Base-by-base conservation (phyloP, 1,140 invertebrate genomes). In the Drosophila nikananu region DNA sequence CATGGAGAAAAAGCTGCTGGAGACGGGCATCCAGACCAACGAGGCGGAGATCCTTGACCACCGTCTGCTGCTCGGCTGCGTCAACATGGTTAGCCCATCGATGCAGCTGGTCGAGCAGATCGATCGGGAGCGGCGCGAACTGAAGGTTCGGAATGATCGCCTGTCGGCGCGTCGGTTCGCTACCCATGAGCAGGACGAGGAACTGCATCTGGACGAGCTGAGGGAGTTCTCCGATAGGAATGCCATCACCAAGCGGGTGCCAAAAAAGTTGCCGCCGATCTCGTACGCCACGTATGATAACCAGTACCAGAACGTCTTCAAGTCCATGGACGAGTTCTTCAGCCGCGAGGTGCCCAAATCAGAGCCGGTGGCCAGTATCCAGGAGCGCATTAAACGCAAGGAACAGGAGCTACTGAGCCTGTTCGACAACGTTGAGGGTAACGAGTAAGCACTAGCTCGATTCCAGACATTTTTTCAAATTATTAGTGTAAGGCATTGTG, bases 251-350 rank as follows among this genome's bases (percentile, higher is more conserved):
- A 80, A 71, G 58, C 80, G 84, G 13, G n/a, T 23, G 7, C 72
- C 78, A 0, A 90, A 84, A 15, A 89, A 89, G 30, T 49, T 71
- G 0, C 44, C 68, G 0, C 6, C 76, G 9, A 39, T 64, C 3
- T 25, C 55, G 2, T 76, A 73, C 23, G 41, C 59, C 15, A 59
- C 15, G 3, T 81, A 62, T 30, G 76, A 81, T 5, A 66, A 76
- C 25, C 71, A 77, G 44, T 68, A 65, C 46, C 63, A 65, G 46
- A 89, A 76, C 30, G 71, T 91, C 5, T 86, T 92, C 30, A 77
- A 77, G 46, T 83, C 82, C 4, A 92, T 92, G 91, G 91, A 92
- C 48, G 86, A 92, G 58, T 80, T 91, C n/a, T 77, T 92, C 44
- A 67, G 48, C 8, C 75, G 70, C 2, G 86, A 80, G 19, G 58